Percentiles rank a stretch among this genome's conserved stretches.
phyloP scores from a whole-genome alignment of 2,113 vertebrate species.

The Gasterosteus aculeatus region DNA sequence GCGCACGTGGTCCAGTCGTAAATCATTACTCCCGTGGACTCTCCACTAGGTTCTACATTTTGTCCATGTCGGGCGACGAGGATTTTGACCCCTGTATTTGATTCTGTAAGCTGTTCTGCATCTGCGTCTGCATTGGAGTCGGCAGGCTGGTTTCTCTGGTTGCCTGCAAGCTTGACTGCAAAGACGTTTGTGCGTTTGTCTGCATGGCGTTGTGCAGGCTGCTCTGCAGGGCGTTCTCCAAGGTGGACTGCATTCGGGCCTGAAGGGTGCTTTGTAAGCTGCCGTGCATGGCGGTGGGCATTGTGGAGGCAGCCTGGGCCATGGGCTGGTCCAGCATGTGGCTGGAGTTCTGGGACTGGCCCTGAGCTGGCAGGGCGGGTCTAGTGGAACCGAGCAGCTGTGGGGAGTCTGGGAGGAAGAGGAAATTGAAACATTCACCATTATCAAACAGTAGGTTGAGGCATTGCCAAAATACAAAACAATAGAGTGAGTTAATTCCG shows the following conservation, averaged over 20 bases:
- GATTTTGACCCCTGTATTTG: constrained; percentile 70
- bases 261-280: constrained; percentile 73
- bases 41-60: constrained; percentile 94
- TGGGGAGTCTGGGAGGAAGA: constrained; percentile 82
- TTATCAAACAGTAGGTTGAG: neutral
- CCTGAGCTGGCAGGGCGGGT: constrained; percentile 85
- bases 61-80: constrained; percentile 88
- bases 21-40: constrained; percentile 91
- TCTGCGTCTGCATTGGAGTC: constrained; percentile 72
- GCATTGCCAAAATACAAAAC: neutral
- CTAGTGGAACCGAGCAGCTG: constrained; percentile 88
- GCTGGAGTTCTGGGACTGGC: constrained; percentile 84
- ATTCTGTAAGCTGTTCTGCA: constrained; percentile 72
- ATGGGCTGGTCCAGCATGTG: constrained; percentile 92
- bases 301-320: constrained; percentile 80
- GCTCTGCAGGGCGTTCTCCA: constrained; percentile 64
- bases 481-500: neutral
- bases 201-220: constrained; percentile 70
- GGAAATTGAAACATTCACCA: neutral
- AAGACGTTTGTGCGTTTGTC: constrained; percentile 58
- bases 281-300: constrained; percentile 71
- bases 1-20: constrained; percentile 43
- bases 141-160: constrained; percentile 63
- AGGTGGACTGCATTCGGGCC: constrained; percentile 70
- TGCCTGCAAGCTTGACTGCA: constrained; percentile 66